Evolutionary conservation across 2,113 vertebrate species (phyloP).

Genomic region (Morone chrysops): DNA sequence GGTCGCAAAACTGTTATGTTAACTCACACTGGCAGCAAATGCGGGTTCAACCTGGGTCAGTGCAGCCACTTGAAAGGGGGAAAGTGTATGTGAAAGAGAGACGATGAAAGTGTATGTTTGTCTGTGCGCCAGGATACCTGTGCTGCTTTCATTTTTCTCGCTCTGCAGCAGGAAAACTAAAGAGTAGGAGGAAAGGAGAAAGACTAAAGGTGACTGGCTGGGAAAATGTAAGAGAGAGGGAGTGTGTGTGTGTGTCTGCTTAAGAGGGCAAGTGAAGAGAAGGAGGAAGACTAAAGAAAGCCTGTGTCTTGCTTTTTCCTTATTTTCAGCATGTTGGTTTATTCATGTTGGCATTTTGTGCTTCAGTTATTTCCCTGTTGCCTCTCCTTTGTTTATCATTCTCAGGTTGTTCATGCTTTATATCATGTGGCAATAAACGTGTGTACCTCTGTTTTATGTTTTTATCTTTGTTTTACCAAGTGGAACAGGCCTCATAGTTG

Average conservation of each 20-base stretch:
- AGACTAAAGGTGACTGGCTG: conserved; percentile 35
- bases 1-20: conserved; percentile 1
- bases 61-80: conserved; percentile 2
- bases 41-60: conserved; percentile 24
- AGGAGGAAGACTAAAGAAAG: conserved; percentile 7
- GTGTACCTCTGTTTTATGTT: background rate
- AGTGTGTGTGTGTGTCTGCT: background rate
- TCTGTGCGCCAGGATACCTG: conserved; percentile 5
- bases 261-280: conserved; percentile 24
- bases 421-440: conserved; percentile 4
- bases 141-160: conserved; percentile 35
- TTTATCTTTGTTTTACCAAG: background rate
- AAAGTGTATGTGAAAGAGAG: conserved; percentile 10
- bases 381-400: conserved; percentile 40
- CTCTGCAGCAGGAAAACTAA: conserved; percentile 24
- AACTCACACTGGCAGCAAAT: conserved; percentile 25
- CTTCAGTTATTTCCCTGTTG: conserved; percentile 37
- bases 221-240: conserved; percentile 9
- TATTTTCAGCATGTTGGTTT: conserved; percentile 55
- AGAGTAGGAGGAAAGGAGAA: conserved; percentile 29
- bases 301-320: conserved; percentile 25
- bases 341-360: conserved; percentile 55
- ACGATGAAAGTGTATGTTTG: conserved; percentile 21
- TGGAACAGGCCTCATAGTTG: background rate
- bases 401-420: conserved; percentile 26